Conservation (phyloP, 2,888 invertebrate species). For the Dicyrtomina minuta region DNA sequence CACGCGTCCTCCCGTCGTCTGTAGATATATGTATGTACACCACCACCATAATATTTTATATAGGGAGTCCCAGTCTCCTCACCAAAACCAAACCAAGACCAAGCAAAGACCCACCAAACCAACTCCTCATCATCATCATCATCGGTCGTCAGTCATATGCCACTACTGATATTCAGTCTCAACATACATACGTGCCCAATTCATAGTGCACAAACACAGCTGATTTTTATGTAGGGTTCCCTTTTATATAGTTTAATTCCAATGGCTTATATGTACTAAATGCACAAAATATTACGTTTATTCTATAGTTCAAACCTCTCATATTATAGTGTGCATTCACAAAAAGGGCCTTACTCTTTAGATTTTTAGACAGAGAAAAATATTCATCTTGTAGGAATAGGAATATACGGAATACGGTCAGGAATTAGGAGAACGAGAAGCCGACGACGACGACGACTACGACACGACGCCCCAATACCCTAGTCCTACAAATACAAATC, state of each 20-base stretch:
- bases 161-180: background rate
- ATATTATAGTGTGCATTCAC: too few species aligned
- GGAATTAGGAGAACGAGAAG: too few species aligned
- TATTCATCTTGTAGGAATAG: constrained; percentile 20
- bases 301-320: background rate
- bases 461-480: constrained; percentile 15
- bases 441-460: constrained; percentile 17
- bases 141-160: too few species aligned
- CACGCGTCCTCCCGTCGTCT: constrained; percentile 29
- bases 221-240: constrained; percentile 19
- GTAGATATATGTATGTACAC: constrained; percentile 11
- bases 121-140: too few species aligned
- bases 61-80: too few species aligned
- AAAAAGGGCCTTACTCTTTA: constrained; percentile 9
- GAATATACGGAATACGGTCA: too few species aligned
- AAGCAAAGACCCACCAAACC: too few species aligned
- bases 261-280: too few species aligned
- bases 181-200: constrained; percentile 11
- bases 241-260: background rate
- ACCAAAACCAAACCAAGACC: too few species aligned
- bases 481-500: constrained; percentile 16
- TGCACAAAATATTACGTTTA: constrained; percentile 6
- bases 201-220: constrained; percentile 34
- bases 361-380: constrained; percentile 14
- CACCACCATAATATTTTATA: too few species aligned